Base-by-base conservation (phyloP, 2,113 vertebrate species). In the Dermatemys mawii region DNA sequence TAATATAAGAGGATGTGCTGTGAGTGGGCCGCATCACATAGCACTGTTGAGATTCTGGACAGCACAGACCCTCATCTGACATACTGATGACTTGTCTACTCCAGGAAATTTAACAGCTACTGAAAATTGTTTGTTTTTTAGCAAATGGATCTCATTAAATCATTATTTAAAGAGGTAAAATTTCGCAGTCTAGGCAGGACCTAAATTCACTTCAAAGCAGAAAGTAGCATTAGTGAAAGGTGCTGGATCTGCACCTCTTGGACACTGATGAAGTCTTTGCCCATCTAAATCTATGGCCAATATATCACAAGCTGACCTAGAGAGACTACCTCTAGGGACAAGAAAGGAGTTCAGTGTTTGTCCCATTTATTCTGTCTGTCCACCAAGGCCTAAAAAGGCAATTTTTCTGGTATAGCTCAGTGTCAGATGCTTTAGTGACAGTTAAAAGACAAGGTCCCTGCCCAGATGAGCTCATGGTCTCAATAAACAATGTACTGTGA, bases 241-340 rank as follows among this genome's bases (percentile, higher is more conserved):
- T 16, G 87, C 2, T 86, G 5, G 46, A 76, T 46, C 83, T 35
- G 32, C 14, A 73, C 21, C 22, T 73, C 38, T 88, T 9, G 78
- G 0, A 1, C 0, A 0, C 2, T 54, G 5, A 17, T 35, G 32
- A 84, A 10, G n/a, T 84, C 13, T 16, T 55, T 48, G 48, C 22
- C 44, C 5, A 86, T 55, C 49, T 22, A 22, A 16, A 60, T 1
- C 7, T 92, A 32, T 3, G 46, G 46, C n/a, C 3, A 83, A 4
- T 70, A 76, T 41, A 90, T 22, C 48, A 94, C 70, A n/a, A 19
- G 48, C 35, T 90, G 51, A 48, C 3, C 54, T 94, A 84, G 24
- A 85, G 32, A 17, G 16, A 89, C 32, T n/a, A 8, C 4, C 50
- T 21, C 9, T 84, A 84, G 21, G 24, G 53, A 3, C 13, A 38